Evolutionary conservation across 2,888 invertebrate species (phyloP).

Genomic region (Drosophila leonis): DNA sequence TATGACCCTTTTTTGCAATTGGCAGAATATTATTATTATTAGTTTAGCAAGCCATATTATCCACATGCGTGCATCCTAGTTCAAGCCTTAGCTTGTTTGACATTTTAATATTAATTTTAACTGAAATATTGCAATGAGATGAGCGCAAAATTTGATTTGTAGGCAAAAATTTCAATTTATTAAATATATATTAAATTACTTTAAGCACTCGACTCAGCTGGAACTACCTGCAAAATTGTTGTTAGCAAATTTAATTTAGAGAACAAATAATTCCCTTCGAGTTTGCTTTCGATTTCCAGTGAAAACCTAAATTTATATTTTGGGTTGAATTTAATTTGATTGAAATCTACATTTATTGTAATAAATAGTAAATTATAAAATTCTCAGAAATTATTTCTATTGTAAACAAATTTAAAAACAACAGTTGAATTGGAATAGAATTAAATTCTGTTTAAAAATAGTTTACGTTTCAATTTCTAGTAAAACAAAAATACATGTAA

Average conservation of each 20-base stretch:
- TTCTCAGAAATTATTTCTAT: background rate
- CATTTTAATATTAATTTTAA: background rate
- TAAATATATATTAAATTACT: background rate
- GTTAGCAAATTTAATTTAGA: background rate
- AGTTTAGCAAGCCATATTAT: background rate
- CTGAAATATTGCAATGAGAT: background rate
- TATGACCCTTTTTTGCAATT: background rate
- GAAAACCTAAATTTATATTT: background rate
- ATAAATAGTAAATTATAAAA: background rate
- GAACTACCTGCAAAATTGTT: background rate
- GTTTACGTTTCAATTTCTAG: background rate
- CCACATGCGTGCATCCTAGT: background rate
- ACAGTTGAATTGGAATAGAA: rapidly evolving
- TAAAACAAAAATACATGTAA: background rate
- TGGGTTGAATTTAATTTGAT: background rate
- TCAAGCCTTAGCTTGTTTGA: background rate
- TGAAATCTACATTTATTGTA: background rate
- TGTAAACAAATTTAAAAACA: background rate
- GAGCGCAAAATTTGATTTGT: background rate
- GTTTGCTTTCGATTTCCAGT: background rate
- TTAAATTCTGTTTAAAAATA: background rate
- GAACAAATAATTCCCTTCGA: background rate
- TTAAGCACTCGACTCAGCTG: background rate
- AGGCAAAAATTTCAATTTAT: background rate
- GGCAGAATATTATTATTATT: background rate